Evolutionary conservation across 2,888 invertebrate species (phyloP).

Genomic region (Lithodes maja): DNA sequence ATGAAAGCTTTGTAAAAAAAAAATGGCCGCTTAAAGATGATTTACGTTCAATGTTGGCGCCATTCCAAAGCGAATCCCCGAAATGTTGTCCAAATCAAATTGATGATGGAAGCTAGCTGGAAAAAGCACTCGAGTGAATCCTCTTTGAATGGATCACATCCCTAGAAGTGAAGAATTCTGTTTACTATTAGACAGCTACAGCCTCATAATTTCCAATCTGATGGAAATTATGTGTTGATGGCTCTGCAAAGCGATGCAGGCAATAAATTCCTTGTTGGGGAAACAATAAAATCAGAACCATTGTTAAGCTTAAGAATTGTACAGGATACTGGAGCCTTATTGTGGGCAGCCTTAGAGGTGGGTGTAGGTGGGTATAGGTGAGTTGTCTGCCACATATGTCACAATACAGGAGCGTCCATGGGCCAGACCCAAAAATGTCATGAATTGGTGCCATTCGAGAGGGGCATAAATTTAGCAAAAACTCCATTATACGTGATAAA

Average conservation of each 20-base stretch:
- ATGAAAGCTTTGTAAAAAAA: no score
- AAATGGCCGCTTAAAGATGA: no score
- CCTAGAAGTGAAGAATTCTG: not conserved
- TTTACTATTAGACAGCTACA: not conserved
- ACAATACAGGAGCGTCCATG: no score
- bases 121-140: no score
- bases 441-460: no score
- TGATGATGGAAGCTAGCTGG: no score
- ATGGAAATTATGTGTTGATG: not conserved
- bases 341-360: conserved; percentile 35
- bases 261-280: conserved; percentile 12
- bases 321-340: conserved; percentile 32
- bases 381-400: not conserved
- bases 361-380: conserved; percentile 22
- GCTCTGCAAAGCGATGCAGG: not conserved
- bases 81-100: no score
- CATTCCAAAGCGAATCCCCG: no score
- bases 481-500: no score
- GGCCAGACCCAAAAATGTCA: no score
- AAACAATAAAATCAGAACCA: not conserved
- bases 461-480: no score
- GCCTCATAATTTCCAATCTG: not conserved
- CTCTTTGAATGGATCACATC: not conserved
- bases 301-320: not conserved
- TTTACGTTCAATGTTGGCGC: no score